A percentile compares a stretch with the other conserved stretches of the same genome.
These are phyloP conservation scores for Poeciliopsis turrubarensis DNA, from an alignment of 2,113 vertebrate genomes.

Conservation along the genomic window DNA sequence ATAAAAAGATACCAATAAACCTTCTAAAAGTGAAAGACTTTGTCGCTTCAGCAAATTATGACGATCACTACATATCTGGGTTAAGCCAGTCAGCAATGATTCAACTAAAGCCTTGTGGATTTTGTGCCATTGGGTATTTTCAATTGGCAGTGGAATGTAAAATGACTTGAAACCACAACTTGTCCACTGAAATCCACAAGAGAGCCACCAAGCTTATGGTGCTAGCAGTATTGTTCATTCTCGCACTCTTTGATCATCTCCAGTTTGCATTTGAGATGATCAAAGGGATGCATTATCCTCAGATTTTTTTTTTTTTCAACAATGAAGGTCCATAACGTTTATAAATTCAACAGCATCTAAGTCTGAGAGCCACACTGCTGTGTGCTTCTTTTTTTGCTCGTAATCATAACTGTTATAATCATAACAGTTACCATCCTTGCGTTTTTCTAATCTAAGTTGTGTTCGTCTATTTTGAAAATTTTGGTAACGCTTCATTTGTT, in stretches of 20 bases:
- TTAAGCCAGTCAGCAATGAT: not conserved
- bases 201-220: not conserved
- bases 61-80: not conserved
- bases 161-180: not conserved
- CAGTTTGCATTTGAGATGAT: too few relatives aligned
- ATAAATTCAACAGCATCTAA: not conserved
- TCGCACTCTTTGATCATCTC: too few relatives aligned
- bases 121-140: not conserved
- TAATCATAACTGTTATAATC: too few relatives aligned
- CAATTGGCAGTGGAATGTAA: not conserved
- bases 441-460: constrained; percentile 4
- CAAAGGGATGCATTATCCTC: too few relatives aligned
- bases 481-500: not conserved
- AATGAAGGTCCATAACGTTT: not conserved
- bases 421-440: not conserved
- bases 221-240: not conserved
- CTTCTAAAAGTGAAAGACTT: not conserved
- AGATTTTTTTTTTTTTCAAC: not conserved
- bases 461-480: not conserved
- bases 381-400: not conserved
- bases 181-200: too few relatives aligned
- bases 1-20: not conserved
- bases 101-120: not conserved
- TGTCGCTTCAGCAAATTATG: not conserved
- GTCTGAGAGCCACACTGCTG: not conserved